Conservation (phyloP, 2,113 vertebrate species). For the Eurystomus gularis region DNA sequence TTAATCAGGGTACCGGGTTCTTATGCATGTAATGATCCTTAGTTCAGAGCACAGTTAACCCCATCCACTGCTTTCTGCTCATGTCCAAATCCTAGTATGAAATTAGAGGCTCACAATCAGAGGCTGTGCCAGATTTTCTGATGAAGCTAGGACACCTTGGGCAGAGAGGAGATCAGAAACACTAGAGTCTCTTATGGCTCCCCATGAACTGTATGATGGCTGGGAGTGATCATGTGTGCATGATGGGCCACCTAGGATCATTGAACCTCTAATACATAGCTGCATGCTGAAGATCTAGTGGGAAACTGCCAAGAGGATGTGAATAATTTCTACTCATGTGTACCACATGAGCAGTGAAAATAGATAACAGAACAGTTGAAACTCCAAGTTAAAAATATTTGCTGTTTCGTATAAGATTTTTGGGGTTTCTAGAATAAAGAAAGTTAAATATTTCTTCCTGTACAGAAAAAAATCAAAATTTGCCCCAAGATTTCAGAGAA, state of each 20-base stretch:
- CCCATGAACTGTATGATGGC: background rate
- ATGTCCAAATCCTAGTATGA: background rate
- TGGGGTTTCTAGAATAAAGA: background rate
- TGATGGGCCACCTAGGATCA: background rate
- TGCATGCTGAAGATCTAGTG: background rate
- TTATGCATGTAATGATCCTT: background rate
- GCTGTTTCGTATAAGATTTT: background rate
- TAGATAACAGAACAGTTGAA: background rate
- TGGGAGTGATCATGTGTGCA: background rate
- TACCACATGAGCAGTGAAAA: background rate
- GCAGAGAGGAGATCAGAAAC: background rate
- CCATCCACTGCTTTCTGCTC: background rate
- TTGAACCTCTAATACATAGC: background rate
- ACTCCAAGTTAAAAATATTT: background rate
- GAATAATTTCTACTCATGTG: background rate
- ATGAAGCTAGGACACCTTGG: background rate
- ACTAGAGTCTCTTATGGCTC: background rate
- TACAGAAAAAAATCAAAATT: background rate
- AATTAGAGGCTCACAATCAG: background rate
- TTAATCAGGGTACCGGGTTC: background rate
- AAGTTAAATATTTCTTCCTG: background rate
- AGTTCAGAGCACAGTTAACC: background rate
- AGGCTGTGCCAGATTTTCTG: background rate
- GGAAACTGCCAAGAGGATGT: background rate
- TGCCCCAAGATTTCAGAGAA: background rate